Base-by-base conservation (phyloP, 2,797 vertebrate species). In the Heteromormyrus szaboi region DNA sequence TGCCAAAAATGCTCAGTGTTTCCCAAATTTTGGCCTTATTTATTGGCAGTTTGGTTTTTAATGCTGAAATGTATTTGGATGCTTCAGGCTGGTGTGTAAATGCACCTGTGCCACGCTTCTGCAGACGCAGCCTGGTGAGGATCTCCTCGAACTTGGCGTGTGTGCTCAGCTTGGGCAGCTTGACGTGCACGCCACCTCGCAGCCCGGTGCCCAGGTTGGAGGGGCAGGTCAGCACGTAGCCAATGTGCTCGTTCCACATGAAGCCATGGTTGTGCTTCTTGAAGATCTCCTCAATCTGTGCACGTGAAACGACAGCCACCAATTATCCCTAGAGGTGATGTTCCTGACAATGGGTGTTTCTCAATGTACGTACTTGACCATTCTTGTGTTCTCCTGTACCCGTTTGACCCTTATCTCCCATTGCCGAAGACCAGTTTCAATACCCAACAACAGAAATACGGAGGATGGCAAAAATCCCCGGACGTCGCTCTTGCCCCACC, bases 231-330 rank as follows among this genome's bases (percentile, higher is more conserved):
- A 97, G 94, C 90, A 97, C 91, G 89, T 95, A 97, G 86, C 97
- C 97, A 92, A 97, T 92, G 90, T 97, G 97, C 88, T 97, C 95
- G 1, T 94, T 97, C 97, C 97, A 97, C 95, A 96, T 97, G 95
- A 97, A 97, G 85, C 96, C 96, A 86, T 96, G 96, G 1, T 96
- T 96, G 0, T 96, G 95, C 87, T 95, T 93, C 94, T 97, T 96
- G 94, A 97, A 97, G 93, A 97, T 94, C 29, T 95, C 96, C 92
- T 97, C 97, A 51, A 97, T 97, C 97, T 97, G 91, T 25, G 4
- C 17, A 1, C 41, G 5, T 51, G 44, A 85, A 46, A 50, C 3
- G 8, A 2, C 19, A 83, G 17, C 44, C 19, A 5, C 4, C 41
- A 19, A 25, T 85, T 51, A 85, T 51, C 48, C 44, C 9, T 17